Conservation (phyloP, 2,797 vertebrate species). For the Botia kubotai region DNA sequence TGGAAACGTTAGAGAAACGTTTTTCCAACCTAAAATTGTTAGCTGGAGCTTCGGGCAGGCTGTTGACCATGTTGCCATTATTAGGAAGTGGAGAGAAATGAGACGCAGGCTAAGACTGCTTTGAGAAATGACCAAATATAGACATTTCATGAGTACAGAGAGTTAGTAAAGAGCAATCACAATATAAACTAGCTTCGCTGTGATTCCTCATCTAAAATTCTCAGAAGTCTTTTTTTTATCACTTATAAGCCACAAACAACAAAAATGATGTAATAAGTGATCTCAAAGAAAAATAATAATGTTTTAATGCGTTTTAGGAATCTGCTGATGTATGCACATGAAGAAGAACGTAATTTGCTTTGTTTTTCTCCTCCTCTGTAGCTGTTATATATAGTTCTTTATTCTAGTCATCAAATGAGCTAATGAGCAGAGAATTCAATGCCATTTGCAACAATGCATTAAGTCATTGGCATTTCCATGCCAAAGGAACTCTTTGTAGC, state of each 20-base stretch:
- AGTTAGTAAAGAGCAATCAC: conserved; percentile 61
- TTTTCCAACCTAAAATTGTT: no score
- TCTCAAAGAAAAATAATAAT: no score
- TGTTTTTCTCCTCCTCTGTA: not conserved
- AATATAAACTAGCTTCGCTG: conserved; percentile 69
- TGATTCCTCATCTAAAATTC: conserved; percentile 32
- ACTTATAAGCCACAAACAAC: no score
- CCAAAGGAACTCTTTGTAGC: conserved; percentile 15
- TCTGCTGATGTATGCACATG: no score
- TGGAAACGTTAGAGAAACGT: no score
- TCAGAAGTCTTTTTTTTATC: no score
- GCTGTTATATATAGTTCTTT: conserved; percentile 17
- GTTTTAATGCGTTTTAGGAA: no score
- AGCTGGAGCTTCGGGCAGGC: conserved; percentile 52
- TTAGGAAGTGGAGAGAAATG: conserved; percentile 83
- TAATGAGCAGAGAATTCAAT: conserved; percentile 17
- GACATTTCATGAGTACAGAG: conserved; percentile 75
- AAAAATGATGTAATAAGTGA: no score
- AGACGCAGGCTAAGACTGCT: conserved; percentile 71
- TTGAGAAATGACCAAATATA: conserved; percentile 83
- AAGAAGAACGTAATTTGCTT: no score
- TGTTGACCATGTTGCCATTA: conserved; percentile 75
- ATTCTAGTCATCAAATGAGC: not conserved
- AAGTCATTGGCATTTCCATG: conserved; percentile 24
- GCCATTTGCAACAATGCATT: conserved; percentile 12